These are phyloP conservation scores for Aproaerema taeniolella DNA, from an alignment of 2,888 invertebrate genomes.

Conservation along the genomic window DNA sequence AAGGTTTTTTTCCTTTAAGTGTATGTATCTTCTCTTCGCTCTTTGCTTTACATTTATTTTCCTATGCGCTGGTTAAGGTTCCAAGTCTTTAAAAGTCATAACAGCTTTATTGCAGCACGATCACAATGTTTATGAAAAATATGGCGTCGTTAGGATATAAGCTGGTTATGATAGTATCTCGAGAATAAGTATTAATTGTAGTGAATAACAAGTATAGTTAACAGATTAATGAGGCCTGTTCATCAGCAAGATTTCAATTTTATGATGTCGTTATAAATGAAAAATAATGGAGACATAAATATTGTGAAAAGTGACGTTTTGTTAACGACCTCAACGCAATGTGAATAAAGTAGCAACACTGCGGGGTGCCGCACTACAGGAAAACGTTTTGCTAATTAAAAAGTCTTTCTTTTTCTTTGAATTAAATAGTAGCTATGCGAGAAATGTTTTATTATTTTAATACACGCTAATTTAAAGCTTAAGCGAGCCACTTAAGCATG, in stretches of 20 bases:
- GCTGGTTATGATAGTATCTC: slow-evolving; percentile 2
- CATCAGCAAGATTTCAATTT: slow-evolving; percentile 46
- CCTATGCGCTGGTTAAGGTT: too few relatives aligned
- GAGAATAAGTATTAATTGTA: slow-evolving; percentile 5
- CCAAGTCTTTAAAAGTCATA: too few relatives aligned
- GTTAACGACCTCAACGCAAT: slow-evolving; percentile 61
- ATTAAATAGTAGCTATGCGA: slow-evolving; percentile 50
- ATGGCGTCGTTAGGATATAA: too few relatives aligned
- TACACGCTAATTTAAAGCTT: slow-evolving; percentile 48
- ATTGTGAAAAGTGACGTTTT: slow-evolving; percentile 69
- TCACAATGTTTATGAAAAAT: too few relatives aligned
- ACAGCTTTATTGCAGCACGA: too few relatives aligned
- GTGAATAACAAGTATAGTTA: slow-evolving; percentile 1
- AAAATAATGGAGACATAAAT: slow-evolving; percentile 72
- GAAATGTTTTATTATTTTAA: slow-evolving; percentile 57
- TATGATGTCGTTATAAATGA: slow-evolving; percentile 60
- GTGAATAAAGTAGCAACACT: slow-evolving; percentile 63
- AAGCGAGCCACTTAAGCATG: slow-evolving; percentile 35
- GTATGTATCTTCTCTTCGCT: too few relatives aligned
- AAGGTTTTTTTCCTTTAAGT: too few relatives aligned
- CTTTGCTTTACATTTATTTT: too few relatives aligned
- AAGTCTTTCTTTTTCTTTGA: slow-evolving; percentile 30
- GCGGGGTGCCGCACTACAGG: slow-evolving; percentile 52
- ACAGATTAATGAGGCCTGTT: slow-evolving; percentile 23
- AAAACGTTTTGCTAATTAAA: slow-evolving; percentile 65